phyloP scores from a whole-genome alignment of 2,797 vertebrate genomes.

The Triplophysa bombifrons region DNA sequence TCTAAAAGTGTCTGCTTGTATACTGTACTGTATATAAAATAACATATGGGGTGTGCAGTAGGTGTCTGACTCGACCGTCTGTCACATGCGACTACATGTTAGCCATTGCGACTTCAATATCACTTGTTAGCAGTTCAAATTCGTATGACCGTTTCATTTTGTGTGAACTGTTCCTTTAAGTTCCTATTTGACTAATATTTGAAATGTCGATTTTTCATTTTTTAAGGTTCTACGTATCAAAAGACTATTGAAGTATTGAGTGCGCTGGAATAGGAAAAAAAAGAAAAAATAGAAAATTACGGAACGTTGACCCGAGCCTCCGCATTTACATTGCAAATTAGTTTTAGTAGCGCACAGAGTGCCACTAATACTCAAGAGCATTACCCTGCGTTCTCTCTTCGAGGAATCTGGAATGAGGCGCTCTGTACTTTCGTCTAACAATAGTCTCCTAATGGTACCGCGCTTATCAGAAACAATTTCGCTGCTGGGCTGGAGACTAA shows the following conservation, averaged over 20 bases:
- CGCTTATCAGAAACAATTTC: slow-evolving; percentile 57
- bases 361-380: slow-evolving; percentile 25
- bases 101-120: background rate
- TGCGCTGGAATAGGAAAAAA: too few relatives aligned
- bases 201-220: background rate
- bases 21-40: background rate
- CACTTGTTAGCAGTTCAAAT: background rate
- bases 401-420: slow-evolving; percentile 40
- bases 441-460: slow-evolving; percentile 57
- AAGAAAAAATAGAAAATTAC: too few relatives aligned
- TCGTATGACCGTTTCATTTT: background rate
- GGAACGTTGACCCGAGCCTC: background rate
- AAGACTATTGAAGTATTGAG: too few relatives aligned
- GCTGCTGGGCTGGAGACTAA: slow-evolving; percentile 46
- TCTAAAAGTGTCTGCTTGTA: background rate
- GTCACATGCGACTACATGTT: background rate
- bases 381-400: slow-evolving; percentile 6
- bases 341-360: background rate
- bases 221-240: background rate
- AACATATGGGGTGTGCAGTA: slow-evolving; percentile 10
- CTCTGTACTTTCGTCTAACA: slow-evolving; percentile 53
- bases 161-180: background rate
- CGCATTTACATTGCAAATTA: slow-evolving; percentile 25
- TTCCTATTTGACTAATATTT: background rate
- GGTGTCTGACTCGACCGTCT: background rate